Percentiles rank a stretch among this genome's conserved stretches.
phyloP scores from a whole-genome alignment of 2,888 invertebrate genomes.

The Leptinotarsa peninsularis region DNA sequence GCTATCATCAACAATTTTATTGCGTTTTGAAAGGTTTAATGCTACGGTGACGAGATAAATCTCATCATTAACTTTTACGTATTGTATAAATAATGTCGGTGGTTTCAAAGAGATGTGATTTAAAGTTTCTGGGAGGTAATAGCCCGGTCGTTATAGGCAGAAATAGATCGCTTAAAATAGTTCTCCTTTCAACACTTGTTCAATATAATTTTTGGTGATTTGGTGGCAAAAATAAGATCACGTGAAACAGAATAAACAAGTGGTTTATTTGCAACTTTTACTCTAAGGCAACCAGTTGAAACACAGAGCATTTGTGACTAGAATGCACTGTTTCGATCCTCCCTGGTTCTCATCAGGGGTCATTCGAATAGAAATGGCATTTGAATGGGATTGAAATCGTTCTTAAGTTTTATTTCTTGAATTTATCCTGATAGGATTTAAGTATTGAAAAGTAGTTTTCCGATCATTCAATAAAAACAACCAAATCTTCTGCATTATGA shows the following conservation, averaged over 20 bases:
- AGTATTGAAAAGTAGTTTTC: not conserved
- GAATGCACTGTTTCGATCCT: too few relatives aligned
- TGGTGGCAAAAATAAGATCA: too few relatives aligned
- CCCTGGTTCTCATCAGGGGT: too few relatives aligned
- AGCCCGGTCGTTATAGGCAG: not conserved
- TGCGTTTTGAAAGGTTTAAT: conserved; percentile 22
- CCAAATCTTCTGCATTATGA: not conserved
- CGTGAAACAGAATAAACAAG: too few relatives aligned
- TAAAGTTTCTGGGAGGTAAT: not conserved
- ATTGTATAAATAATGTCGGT: conserved; percentile 1
- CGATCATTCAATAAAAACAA: not conserved
- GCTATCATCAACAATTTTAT: conserved; percentile 10
- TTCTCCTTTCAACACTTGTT: not conserved
- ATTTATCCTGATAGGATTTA: too few relatives aligned
- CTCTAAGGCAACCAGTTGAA: too few relatives aligned
- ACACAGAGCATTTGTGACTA: too few relatives aligned
- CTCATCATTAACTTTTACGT: not conserved
- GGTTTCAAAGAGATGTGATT: not conserved
- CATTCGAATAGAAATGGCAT: too few relatives aligned
- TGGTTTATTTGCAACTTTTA: too few relatives aligned
- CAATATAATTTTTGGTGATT: not conserved
- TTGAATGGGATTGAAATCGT: too few relatives aligned
- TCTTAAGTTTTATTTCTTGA: too few relatives aligned
- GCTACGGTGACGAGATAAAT: not conserved
- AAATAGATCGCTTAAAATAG: not conserved